Conservation (phyloP, 2,113 vertebrate genomes). For the Vulpes vulpes region DNA sequence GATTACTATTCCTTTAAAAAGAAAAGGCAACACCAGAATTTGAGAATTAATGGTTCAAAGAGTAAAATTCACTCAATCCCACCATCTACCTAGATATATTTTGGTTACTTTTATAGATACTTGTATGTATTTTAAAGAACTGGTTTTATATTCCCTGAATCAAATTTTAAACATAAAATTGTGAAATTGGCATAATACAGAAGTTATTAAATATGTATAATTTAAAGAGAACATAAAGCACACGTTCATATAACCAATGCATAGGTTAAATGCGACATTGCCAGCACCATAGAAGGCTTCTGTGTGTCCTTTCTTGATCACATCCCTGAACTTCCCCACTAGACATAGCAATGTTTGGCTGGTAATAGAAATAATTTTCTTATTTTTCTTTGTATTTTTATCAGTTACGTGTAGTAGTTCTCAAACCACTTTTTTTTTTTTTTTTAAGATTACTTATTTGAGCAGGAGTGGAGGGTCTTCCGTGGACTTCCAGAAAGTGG, state of each 20-base stretch:
- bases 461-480: slow-evolving; percentile 53
- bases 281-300: not conserved
- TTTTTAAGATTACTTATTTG: too few relatives aligned
- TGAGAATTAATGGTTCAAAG: not conserved
- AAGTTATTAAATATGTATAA: not conserved
- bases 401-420: not conserved
- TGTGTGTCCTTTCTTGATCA: not conserved
- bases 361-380: not conserved
- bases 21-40: not conserved
- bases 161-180: not conserved
- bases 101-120: not conserved
- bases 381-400: not conserved
- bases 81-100: not conserved
- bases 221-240: not conserved
- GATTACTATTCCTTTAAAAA: not conserved
- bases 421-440: not conserved
- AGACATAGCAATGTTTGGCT: not conserved
- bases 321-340: not conserved
- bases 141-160: not conserved
- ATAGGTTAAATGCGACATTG: not conserved
- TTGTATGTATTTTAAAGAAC: not conserved
- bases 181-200: not conserved
- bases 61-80: not conserved
- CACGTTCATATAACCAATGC: not conserved
- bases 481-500: not conserved